Evolutionary conservation across 2,113 vertebrate genomes (phyloP), one percentile per base, ranked within the genome.

Genomic region (Calonectris borealis): DNA sequence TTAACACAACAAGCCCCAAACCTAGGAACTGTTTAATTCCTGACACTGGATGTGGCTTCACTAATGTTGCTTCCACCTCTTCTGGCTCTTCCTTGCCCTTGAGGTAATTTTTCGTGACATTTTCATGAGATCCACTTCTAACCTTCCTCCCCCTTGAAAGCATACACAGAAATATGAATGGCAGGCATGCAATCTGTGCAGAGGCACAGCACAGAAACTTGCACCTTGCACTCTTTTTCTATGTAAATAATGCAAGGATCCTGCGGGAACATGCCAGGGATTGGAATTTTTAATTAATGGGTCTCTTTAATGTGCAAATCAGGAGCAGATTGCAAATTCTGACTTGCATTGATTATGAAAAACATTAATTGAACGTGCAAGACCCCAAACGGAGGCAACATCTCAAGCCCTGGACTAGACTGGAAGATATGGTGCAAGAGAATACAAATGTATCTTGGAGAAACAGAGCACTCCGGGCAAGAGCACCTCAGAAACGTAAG

Each of bases 231-330:
- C 97, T 98, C 97, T 85, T 91, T 97, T 97, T 89, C 97, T 97
- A 95, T 97, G 97, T 98, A 98, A 98, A 98, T 98, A 98, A 98
- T 89, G 96, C 97, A 97, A 96, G 97, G 97, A 97, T 98, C 98
- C 98, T 98, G 96, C 51, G 94, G 98, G 98, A 98, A 97, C 97
- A 91, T 95, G 97, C 97, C 97, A 97, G 96, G 97, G 97, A 98
- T 96, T 96, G 97, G 96, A 97, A 98, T 98, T 98, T 97, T 98
- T 98, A 98, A 98, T 98, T 98, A 98, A 98, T 98, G 98, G 97
- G 75, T 96, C 98, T 98, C 98, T 98, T 98, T 98, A 98, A 98
- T 98, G 98, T 98, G 98, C 98, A 98, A 98, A 98, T 98, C 98
- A 98, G 98, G 98, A 98, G 97, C 98, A 98, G 98, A 98, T 96